Base-by-base conservation (phyloP, 1,140 invertebrate genomes). In the Lucilia sericata region DNA sequence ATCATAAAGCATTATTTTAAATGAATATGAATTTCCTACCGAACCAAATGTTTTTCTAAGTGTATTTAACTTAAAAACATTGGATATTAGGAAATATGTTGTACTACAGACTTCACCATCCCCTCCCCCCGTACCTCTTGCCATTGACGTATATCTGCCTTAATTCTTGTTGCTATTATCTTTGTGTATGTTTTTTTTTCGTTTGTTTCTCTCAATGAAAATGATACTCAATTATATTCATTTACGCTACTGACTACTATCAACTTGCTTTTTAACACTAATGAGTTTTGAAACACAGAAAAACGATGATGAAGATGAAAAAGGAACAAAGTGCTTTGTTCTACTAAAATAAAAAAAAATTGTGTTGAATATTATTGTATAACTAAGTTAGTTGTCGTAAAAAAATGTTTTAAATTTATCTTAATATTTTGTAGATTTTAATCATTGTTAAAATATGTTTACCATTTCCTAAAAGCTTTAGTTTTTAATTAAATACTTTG, bases 191-290 rank as follows among this genome's bases (percentile, higher is more conserved):
- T 36, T 13, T 0, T 75, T 5, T 75, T 34, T 42, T 76, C 34
- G 14, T 30, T 76, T 34, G 9, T 0, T 34, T 13, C 74, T 14
- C 4, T 34, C 25, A 30, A 30, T 75, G 74, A 36, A 78, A 78
- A 42, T 36, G 13, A 78, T 78, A 70, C n/a, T 70, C 65, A 70
- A 70, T 78, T 78, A 47, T 36, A 19, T 78, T 42, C 42, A 36
- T 78, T 78, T 78, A 78, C 34, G 30, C 17, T 36, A n/a, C 14
- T 19, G 30, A 25, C 42, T 47, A 21, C 74, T 42, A 60, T n/a
- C 19, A 21, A n/a, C 21, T 21, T 21, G 65, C 19, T 21, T 17
- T 70, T 70, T 25, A 70, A 21, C 65, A 70, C 65, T 70, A 70
- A 70, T 70, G 65, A 70, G 65, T 70, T 70, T 70, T 70, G 65